Base-by-base conservation (phyloP, 2,113 vertebrate species). In the Thalassoma bifasciatum region DNA sequence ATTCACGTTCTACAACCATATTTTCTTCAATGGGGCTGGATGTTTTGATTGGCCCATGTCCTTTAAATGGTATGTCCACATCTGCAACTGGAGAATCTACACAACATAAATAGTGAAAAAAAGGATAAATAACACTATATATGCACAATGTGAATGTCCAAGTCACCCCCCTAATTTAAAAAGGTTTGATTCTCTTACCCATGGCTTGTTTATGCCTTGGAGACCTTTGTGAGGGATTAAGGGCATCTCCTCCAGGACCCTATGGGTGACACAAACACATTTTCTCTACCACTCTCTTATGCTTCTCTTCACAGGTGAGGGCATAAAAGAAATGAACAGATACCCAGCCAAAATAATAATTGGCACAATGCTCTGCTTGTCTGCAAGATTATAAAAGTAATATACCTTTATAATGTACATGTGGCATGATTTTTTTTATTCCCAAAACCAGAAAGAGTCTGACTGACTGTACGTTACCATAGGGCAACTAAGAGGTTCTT, bases 1-100 rank as follows among this genome's bases (percentile, higher is more conserved):
- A 30, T 44, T 13, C 5, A 11, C 2, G 8, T 22, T 53, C 30
- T 4, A 10, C 68, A 42, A 13, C 60, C 10, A 12, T 2, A 16
- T 40, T 81, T 16, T 34, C 34, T 30, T 84, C 77, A 58, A 90
- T 85, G 4, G 93, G 93, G 44, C 92, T 94, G 47, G 93, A 94
- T 0, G 92, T 94, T 62, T 88, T 91, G 17, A 91, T 56, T 22
- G 92, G 89, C 21, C 23, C 53, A 3, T 79, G 75, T 0, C 19
- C 61, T 83, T 86, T 62, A 26, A 90, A 86, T 1, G 66, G 70
- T 17, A 56, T 17, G 10, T 86, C 60, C 16, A 68, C 63, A 61
- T 79, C 82, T 89, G 68, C 21, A 69, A 63, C 14, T 44, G 13
- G 8, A 22, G 24, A 65, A 46, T n/a, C 6, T 37, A 19, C 0